Percentiles rank a stretch among this genome's conserved stretches.
phyloP scores from a whole-genome alignment of 2,113 vertebrate species.

The Myrmecobius fasciatus region DNA sequence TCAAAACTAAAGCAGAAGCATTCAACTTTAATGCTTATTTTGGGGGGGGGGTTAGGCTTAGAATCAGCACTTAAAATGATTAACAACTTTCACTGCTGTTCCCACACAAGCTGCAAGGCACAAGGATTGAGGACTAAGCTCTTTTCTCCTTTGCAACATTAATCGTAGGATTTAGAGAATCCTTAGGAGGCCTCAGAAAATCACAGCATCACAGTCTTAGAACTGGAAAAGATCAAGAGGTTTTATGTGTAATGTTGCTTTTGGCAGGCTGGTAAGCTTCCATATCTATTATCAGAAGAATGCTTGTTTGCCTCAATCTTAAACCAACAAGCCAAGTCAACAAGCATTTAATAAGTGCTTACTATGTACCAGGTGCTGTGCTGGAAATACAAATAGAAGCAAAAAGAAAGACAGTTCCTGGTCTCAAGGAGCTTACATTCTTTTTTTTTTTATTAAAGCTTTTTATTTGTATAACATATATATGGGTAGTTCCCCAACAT shows the following conservation, averaged over 20 bases:
- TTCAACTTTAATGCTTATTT: neutral
- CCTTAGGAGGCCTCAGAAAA: neutral
- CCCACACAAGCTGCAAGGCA: neutral
- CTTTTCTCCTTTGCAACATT: neutral
- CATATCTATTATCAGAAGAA: neutral
- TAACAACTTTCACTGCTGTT: neutral
- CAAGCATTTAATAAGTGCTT: neutral
- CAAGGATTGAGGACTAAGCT: neutral
- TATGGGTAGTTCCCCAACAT: too few species aligned
- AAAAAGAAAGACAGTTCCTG: neutral
- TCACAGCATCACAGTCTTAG: neutral
- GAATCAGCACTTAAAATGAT: neutral
- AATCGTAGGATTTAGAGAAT: neutral
- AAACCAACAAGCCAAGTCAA: neutral
- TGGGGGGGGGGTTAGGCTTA: neutral
- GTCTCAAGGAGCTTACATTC: neutral
- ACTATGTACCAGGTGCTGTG: neutral
- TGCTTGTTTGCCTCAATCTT: neutral
- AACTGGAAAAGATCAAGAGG: neutral
- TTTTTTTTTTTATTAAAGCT: too few species aligned
- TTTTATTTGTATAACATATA: too few species aligned
- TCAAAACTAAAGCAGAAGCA: neutral
- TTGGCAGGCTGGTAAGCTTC: neutral
- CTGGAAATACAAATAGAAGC: neutral
- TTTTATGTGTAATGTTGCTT: neutral